Conservation (phyloP, 1,140 invertebrate genomes). For the Brachionus asplanchnoidis region DNA sequence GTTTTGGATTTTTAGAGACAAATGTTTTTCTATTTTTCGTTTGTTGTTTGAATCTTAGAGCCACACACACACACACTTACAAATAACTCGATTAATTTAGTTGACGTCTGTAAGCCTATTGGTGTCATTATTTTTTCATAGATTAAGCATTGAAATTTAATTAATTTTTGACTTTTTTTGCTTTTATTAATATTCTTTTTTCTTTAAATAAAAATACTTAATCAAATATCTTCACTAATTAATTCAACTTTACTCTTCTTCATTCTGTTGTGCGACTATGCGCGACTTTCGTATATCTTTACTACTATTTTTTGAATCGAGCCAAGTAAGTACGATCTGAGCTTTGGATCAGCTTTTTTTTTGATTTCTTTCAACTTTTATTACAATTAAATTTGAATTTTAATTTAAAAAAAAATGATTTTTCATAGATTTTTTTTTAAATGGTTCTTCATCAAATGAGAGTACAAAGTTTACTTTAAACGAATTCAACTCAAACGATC, state of each 20-base stretch:
- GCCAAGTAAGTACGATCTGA: background rate
- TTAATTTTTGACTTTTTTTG: background rate
- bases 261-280: background rate
- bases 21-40: background rate
- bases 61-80: background rate
- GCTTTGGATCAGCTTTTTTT: background rate
- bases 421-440: background rate
- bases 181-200: background rate
- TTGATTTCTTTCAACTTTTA: too few species aligned
- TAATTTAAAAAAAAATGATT: too few species aligned
- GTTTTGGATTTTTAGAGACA: conserved; percentile 30
- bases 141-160: background rate
- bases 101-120: background rate
- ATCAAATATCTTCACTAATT: background rate
- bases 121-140: background rate
- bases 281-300: background rate
- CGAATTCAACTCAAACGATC: too few species aligned
- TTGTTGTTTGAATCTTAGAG: conserved; percentile 3
- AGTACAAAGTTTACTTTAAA: background rate
- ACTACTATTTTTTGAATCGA: background rate
- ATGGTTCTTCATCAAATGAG: background rate
- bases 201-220: conserved; percentile 22
- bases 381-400: background rate
- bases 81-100: background rate
- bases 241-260: background rate